A percentile compares a stretch with the other conserved stretches of the same genome.
phyloP scores from a whole-genome alignment of 2,113 vertebrate genomes.

The Notothenia coriiceps region DNA sequence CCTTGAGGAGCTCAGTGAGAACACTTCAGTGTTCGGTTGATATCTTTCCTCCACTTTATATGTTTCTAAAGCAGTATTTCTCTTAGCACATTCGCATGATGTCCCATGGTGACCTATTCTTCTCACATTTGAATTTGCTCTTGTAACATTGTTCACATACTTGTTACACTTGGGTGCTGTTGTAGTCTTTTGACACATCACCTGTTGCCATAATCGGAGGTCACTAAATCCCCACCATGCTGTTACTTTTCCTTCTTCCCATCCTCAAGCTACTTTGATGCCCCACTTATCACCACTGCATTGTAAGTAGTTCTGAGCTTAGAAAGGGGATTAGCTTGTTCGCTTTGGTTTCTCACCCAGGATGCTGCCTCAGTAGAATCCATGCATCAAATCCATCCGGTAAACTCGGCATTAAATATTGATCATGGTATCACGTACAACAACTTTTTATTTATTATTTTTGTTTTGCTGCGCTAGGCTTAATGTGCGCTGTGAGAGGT shows the following conservation, averaged over 20 bases:
- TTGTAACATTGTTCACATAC: slow-evolving; percentile 19
- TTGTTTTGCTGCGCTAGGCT: slow-evolving; percentile 41
- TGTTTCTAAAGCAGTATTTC: neutral
- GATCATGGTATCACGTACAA: slow-evolving; percentile 45
- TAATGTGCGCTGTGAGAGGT: slow-evolving; percentile 25
- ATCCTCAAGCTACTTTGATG: slow-evolving; percentile 42
- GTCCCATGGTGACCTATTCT: slow-evolving; percentile 23
- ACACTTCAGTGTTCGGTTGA: neutral
- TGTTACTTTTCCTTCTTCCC: neutral
- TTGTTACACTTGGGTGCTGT: slow-evolving; percentile 14
- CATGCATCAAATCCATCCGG: slow-evolving; percentile 52
- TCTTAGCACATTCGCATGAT: slow-evolving; percentile 8
- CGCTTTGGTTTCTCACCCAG: slow-evolving; percentile 34
- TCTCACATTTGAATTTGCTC: slow-evolving; percentile 8
- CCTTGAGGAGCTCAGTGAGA: neutral
- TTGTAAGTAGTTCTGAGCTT: slow-evolving; percentile 15
- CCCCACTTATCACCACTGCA: slow-evolving; percentile 43
- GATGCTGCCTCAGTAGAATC: slow-evolving; percentile 50
- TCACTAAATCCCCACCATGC: slow-evolving; percentile 22
- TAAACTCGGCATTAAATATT: slow-evolving; percentile 75
- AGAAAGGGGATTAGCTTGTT: slow-evolving; percentile 28
- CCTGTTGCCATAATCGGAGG: slow-evolving; percentile 33
- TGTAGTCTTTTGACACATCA: slow-evolving; percentile 27
- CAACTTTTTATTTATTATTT: slow-evolving; percentile 7
- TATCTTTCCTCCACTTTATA: slow-evolving; percentile 2